phyloP scores from a whole-genome alignment of 2,113 vertebrate genomes.

The Anser brachyrhynchus region DNA sequence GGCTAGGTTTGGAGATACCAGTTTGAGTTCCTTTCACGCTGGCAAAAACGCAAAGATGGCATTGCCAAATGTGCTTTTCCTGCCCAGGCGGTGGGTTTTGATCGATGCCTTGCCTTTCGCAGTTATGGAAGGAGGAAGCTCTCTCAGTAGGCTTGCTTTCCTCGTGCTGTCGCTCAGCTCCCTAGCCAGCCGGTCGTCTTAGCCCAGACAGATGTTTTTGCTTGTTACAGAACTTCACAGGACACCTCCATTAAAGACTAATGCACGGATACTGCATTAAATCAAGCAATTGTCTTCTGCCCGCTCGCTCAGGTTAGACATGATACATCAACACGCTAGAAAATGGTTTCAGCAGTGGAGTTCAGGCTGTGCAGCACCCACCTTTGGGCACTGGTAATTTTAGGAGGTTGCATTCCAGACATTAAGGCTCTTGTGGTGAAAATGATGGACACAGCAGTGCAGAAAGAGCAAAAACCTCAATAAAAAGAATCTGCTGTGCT shows the following conservation, averaged over 20 bases:
- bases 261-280: neutral
- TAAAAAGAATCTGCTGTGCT: neutral
- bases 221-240: constrained; percentile 16
- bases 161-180: neutral
- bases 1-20: neutral
- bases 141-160: constrained; percentile 32
- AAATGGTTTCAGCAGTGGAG: constrained; percentile 24
- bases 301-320: neutral
- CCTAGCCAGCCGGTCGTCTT: neutral
- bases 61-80: neutral
- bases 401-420: constrained; percentile 51
- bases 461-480: constrained; percentile 21
- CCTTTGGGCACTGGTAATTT: constrained; percentile 13
- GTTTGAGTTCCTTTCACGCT: neutral
- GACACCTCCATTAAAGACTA: constrained; percentile 5
- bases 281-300: constrained; percentile 18
- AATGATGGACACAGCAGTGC: neutral
- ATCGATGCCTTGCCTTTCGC: neutral
- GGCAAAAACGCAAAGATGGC: constrained; percentile 3
- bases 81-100: neutral
- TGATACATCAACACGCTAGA: neutral
- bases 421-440: constrained; percentile 4
- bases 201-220: constrained; percentile 16
- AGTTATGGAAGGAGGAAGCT: neutral
- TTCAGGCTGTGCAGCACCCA: neutral